Percentiles rank a stretch among this genome's conserved stretches.
These are phyloP conservation scores for Etheostoma perlongum DNA, from an alignment of 2,797 vertebrate species.

Conservation along the genomic window DNA sequence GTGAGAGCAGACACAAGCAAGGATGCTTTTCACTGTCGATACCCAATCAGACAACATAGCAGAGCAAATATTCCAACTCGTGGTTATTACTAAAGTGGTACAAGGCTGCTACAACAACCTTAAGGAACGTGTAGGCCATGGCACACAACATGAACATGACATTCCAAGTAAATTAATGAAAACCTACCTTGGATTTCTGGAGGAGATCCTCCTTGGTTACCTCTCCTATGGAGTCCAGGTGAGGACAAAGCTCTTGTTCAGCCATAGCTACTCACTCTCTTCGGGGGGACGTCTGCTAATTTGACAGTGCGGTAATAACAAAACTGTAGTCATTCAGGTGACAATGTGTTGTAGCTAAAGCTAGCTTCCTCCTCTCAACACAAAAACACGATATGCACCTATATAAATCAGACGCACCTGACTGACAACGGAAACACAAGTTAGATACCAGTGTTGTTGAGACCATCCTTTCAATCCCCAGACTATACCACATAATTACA, in stretches of 20 bases:
- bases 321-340: conserved; percentile 8
- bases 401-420: background rate
- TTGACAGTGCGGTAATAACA: conserved; percentile 25
- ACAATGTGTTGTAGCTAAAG: conserved; percentile 47
- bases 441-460: background rate
- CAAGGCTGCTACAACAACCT: background rate
- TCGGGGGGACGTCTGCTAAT: conserved; percentile 44
- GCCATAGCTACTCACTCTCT: conserved; percentile 85
- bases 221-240: conserved; percentile 95
- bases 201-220: conserved; percentile 96
- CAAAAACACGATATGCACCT: background rate
- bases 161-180: conserved; percentile 21
- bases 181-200: conserved; percentile 93
- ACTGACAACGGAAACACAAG: background rate
- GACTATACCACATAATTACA: conserved; percentile 4
- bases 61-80: background rate
- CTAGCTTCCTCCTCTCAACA: conserved; percentile 40
- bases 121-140: background rate
- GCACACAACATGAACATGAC: conserved; percentile 12
- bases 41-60: background rate
- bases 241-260: conserved; percentile 91
- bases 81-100: background rate
- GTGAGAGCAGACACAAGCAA: no score
- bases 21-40: background rate
- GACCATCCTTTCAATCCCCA: background rate